phyloP scores from a whole-genome alignment of 1,140 invertebrate genomes.

The Drosophila funebris region DNA sequence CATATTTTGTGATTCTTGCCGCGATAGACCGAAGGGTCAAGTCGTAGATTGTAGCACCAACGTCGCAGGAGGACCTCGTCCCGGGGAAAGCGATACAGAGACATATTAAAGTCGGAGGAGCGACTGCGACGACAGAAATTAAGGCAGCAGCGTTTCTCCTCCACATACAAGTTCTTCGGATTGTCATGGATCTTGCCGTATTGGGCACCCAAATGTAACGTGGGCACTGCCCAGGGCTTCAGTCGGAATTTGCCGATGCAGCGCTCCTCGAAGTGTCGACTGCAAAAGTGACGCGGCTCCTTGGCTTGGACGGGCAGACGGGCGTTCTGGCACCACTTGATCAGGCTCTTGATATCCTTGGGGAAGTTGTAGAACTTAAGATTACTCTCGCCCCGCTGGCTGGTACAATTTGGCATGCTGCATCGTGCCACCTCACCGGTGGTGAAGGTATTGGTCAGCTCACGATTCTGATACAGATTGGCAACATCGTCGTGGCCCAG shows the following conservation, averaged over 20 bases:
- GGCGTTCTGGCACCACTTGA: slow-evolving; percentile 80
- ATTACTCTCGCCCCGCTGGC: slow-evolving; percentile 75
- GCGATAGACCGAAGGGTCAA: slow-evolving; percentile 75
- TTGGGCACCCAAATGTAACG: slow-evolving; percentile 70
- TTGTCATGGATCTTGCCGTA: slow-evolving; percentile 80
- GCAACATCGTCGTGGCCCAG: slow-evolving; percentile 78
- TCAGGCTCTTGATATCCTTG: slow-evolving; percentile 77
- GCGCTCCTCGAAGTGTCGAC: slow-evolving; percentile 76
- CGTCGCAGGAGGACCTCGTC: slow-evolving; percentile 70
- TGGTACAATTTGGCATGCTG: slow-evolving; percentile 77
- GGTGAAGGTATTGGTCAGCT: slow-evolving; percentile 77
- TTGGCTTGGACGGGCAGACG: slow-evolving; percentile 74
- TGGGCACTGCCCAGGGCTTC: slow-evolving; percentile 79
- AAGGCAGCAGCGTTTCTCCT: slow-evolving; percentile 77
- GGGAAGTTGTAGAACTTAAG: slow-evolving; percentile 80
- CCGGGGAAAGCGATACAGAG: slow-evolving; percentile 74
- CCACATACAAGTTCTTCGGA: slow-evolving; percentile 72
- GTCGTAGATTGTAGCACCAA: slow-evolving; percentile 78
- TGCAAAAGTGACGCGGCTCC: slow-evolving; percentile 77
- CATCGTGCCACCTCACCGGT: slow-evolving; percentile 73
- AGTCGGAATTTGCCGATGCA: slow-evolving; percentile 79
- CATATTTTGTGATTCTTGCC: slow-evolving; percentile 82
- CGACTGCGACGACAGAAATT: slow-evolving; percentile 75
- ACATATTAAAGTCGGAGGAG: slow-evolving; percentile 78
- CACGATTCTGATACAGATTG: slow-evolving; percentile 79